phyloP scores from a whole-genome alignment of 2,113 vertebrate genomes.

The Chloropsis hardwickii region DNA sequence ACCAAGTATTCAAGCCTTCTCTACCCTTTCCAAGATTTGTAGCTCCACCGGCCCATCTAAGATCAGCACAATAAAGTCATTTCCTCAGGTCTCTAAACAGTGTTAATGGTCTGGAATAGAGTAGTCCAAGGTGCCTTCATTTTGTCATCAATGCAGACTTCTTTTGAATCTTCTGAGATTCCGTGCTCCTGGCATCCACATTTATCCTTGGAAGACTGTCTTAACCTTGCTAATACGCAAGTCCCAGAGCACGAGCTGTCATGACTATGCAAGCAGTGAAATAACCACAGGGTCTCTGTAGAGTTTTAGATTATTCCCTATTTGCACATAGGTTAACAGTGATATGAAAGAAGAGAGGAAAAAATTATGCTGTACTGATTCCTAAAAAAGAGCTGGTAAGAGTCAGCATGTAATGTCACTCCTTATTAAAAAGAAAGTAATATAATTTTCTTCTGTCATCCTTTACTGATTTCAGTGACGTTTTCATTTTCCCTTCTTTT shows the following conservation, averaged over 20 bases:
- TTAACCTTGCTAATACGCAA: conserved; percentile 29
- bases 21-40: background rate
- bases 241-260: conserved; percentile 51
- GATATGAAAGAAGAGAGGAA: conserved; percentile 19
- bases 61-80: background rate
- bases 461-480: background rate
- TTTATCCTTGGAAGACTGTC: conserved; percentile 33
- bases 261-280: conserved; percentile 46
- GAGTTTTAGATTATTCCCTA: conserved; percentile 41
- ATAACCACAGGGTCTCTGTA: conserved; percentile 34
- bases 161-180: conserved; percentile 19
- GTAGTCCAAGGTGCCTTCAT: background rate
- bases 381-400: background rate
- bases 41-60: background rate
- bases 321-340: conserved; percentile 50
- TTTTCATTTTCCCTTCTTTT: background rate
- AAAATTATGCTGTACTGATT: background rate
- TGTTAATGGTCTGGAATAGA: background rate
- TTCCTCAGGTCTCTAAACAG: background rate
- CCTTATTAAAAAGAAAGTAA: background rate
- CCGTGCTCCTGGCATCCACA: background rate
- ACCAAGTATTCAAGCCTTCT: background rate
- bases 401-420: background rate
- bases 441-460: background rate
- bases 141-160: background rate